Conservation (phyloP, 2,113 vertebrate species). For the Sceloporus undulatus region DNA sequence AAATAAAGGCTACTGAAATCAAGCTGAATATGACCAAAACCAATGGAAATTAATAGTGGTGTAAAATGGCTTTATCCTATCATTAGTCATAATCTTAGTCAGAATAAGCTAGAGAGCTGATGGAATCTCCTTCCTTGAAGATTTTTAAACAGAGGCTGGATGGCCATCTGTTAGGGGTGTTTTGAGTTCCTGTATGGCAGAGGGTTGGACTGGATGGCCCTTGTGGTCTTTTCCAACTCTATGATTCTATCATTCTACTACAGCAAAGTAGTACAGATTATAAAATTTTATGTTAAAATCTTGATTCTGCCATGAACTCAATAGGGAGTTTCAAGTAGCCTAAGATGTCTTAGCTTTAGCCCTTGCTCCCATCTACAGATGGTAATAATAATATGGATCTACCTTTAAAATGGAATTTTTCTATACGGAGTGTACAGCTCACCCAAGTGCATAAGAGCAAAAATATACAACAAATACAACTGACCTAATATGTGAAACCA, state of each 20-base stretch:
- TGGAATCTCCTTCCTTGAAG: too few relatives aligned
- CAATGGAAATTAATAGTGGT: constrained; percentile 1
- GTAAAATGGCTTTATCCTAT: neutral
- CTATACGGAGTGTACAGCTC: neutral
- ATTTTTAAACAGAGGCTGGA: too few relatives aligned
- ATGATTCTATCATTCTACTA: neutral
- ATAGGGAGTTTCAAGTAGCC: neutral
- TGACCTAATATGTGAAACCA: neutral
- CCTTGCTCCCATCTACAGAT: neutral
- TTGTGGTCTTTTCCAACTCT: too few relatives aligned
- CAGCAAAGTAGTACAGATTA: neutral
- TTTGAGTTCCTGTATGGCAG: too few relatives aligned
- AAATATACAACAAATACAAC: neutral
- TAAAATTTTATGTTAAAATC: too few relatives aligned
- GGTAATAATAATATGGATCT: neutral
- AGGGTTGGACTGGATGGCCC: too few relatives aligned
- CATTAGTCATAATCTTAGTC: neutral
- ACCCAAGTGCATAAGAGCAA: neutral
- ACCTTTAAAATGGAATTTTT: neutral
- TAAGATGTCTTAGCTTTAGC: neutral
- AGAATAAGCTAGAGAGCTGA: neutral
- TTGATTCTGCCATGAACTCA: neutral
- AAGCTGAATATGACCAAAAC: neutral
- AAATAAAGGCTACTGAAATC: neutral
- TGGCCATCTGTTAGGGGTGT: too few relatives aligned